Percentiles rank a stretch among this genome's conserved stretches.
phyloP scores from a whole-genome alignment of 2,113 vertebrate genomes.

The Triplophysa tibetana region DNA sequence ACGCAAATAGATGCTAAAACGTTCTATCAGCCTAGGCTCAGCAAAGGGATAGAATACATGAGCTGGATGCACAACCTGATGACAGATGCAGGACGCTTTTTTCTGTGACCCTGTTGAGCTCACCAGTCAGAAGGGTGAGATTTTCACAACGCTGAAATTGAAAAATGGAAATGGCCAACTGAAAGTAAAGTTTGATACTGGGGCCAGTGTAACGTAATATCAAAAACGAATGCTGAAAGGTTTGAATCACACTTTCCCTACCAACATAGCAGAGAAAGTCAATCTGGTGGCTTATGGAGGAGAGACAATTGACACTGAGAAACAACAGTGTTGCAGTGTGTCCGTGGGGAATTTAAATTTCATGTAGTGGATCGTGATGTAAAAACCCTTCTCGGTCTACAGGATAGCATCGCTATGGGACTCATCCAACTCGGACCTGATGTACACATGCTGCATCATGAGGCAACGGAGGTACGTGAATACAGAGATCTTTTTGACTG shows the following conservation, averaged over 20 bases:
- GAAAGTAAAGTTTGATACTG: conserved; percentile 16
- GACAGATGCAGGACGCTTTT: background rate
- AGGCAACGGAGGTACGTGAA: too few relatives aligned
- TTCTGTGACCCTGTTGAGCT: background rate
- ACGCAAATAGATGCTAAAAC: background rate
- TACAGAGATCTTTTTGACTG: conserved; percentile 35
- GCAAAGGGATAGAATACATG: conserved; percentile 16
- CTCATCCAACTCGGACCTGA: too few relatives aligned
- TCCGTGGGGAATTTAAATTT: too few relatives aligned
- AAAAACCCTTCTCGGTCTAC: too few relatives aligned
- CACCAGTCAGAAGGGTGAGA: conserved; percentile 8
- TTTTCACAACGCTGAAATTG: too few relatives aligned
- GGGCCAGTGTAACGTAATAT: background rate
- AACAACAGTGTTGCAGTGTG: background rate
- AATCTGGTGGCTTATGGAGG: conserved; percentile 22
- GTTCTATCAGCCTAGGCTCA: background rate
- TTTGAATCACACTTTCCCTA: background rate
- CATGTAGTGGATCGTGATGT: too few relatives aligned
- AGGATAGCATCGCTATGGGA: too few relatives aligned
- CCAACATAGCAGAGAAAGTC: background rate
- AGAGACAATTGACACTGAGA: background rate
- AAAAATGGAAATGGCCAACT: conserved; percentile 15
- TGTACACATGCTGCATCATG: too few relatives aligned
- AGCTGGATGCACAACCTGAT: background rate
- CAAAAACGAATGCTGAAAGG: background rate